Percentiles rank a stretch among this genome's conserved stretches.
Evolutionary conservation across 2,797 vertebrate species (phyloP).

Genomic region (Pseudochirops cupreus): DNA sequence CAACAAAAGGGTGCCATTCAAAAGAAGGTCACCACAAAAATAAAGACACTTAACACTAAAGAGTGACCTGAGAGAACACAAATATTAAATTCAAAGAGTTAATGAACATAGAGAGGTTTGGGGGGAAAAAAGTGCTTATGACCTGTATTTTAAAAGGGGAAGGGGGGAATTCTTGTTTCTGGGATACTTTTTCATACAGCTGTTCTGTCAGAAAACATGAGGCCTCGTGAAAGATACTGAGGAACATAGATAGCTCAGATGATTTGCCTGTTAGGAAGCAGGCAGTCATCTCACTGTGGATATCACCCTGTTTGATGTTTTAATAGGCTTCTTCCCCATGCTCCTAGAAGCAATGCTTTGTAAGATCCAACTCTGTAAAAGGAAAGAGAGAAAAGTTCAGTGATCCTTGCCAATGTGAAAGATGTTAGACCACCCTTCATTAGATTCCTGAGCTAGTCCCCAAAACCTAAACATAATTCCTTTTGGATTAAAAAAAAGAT

Average conservation of each 20-base stretch:
- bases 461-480: conserved; percentile 34
- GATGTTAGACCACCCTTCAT: conserved; percentile 12
- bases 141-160: conserved; percentile 51
- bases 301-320: conserved; percentile 70
- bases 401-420: conserved; percentile 38
- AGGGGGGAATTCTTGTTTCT: not conserved
- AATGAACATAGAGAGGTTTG: conserved; percentile 51
- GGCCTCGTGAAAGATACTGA: conserved; percentile 58
- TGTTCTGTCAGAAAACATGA: conserved; percentile 57
- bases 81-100: conserved; percentile 65
- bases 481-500: not conserved
- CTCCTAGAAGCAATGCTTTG: conserved; percentile 72
- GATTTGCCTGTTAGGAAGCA: not conserved
- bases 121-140: conserved; percentile 19
- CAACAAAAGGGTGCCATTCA: conserved; percentile 62
- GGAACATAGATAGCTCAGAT: conserved; percentile 40
- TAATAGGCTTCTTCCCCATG: conserved; percentile 73
- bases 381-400: conserved; percentile 61
- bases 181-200: not conserved
- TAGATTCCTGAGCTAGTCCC: conserved; percentile 34
- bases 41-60: conserved; percentile 49
- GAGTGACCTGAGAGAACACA: conserved; percentile 71
- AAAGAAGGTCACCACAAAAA: conserved; percentile 74
- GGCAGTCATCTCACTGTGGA: not conserved
- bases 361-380: conserved; percentile 77